Evolutionary conservation across 2,113 vertebrate genomes (phyloP).

Genomic region (Protobothrops mucrosquamatus): DNA sequence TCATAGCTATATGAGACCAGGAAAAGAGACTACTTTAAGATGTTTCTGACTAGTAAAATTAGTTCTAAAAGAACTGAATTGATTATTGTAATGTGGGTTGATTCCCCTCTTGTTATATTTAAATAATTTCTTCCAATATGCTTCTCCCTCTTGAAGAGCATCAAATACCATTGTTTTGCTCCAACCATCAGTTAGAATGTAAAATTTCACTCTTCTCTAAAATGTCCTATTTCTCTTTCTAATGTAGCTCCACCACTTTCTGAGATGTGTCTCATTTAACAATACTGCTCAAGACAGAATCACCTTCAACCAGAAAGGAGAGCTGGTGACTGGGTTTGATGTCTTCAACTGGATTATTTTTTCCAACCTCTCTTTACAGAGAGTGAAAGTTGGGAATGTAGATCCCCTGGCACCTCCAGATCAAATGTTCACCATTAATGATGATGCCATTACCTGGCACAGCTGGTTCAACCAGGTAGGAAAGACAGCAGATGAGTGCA

Average conservation of each 20-base stretch:
- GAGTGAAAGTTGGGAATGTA: neutral
- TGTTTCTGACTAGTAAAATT: neutral
- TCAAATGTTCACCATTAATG: neutral
- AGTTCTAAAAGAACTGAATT: neutral
- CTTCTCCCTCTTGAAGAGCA: neutral
- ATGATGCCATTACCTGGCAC: slow-evolving; percentile 1
- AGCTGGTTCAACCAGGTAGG: slow-evolving; percentile 12
- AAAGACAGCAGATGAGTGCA: neutral
- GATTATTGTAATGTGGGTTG: neutral
- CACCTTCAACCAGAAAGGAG: neutral
- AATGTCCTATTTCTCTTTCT: neutral
- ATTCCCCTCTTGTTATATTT: neutral
- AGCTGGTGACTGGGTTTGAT: neutral
- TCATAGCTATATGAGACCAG: neutral
- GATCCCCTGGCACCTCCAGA: neutral
- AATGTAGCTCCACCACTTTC: slow-evolving; percentile 2
- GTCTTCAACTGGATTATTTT: neutral
- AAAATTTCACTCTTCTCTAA: neutral
- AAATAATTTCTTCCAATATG: neutral
- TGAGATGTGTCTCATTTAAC: neutral
- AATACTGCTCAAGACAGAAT: neutral
- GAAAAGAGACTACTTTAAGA: neutral
- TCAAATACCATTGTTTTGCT: neutral
- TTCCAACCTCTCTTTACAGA: neutral
- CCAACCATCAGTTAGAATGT: neutral